These are phyloP conservation scores for Clusia tigrina DNA, from an alignment of 2,888 invertebrate genomes.

Conservation along the genomic window DNA sequence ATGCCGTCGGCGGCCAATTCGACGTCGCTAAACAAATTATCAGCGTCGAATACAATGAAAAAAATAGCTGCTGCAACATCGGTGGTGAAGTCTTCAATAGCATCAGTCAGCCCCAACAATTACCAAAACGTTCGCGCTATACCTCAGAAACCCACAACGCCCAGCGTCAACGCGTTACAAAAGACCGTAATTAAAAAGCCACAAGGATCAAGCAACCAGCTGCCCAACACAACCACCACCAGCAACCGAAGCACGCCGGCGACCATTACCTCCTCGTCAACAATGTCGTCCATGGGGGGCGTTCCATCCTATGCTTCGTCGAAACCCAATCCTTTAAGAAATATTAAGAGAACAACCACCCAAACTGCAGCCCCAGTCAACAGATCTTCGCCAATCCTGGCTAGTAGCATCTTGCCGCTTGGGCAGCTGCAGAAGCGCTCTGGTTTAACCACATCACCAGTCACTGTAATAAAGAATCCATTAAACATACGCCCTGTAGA, in stretches of 20 bases:
- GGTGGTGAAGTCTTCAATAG: slow-evolving; percentile 11
- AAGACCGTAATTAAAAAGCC: no score
- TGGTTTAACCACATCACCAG: slow-evolving; percentile 16
- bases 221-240: slow-evolving; percentile 1
- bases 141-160: neutral
- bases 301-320: neutral
- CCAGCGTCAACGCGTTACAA: slow-evolving; percentile 3
- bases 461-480: slow-evolving; percentile 25
- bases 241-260: neutral
- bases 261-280: neutral
- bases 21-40: slow-evolving; percentile 21
- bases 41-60: slow-evolving; percentile 21
- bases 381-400: slow-evolving; percentile 12
- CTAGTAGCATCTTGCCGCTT: neutral
- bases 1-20: no score
- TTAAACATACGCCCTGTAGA: slow-evolving; percentile 36
- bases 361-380: neutral
- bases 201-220: slow-evolving; percentile 4
- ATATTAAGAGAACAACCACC: slow-evolving; percentile 13
- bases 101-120: no score
- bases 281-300: neutral
- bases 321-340: neutral
- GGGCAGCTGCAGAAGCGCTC: neutral
- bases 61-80: slow-evolving; percentile 16
- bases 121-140: no score